phyloP scores from a whole-genome alignment of 2,797 vertebrate genomes.

The Nannoperca australis region DNA sequence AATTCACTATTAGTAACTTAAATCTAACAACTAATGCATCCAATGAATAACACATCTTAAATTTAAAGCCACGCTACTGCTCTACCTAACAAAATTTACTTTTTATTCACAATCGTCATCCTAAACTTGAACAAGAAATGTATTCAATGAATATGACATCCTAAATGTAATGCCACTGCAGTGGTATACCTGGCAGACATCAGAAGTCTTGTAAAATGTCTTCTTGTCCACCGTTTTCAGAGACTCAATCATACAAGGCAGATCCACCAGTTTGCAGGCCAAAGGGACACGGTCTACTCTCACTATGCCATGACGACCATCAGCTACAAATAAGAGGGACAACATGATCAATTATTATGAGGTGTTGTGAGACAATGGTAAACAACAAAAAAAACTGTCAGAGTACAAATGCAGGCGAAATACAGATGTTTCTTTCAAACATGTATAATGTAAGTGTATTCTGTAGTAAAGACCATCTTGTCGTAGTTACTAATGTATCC shows the following conservation, averaged over 20 bases:
- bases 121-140: neutral
- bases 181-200: constrained; percentile 93
- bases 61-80: neutral
- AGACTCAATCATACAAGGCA: constrained; percentile 93
- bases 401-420: neutral
- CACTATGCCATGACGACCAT: constrained; percentile 92
- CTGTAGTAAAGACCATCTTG: neutral
- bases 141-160: neutral
- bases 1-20: neutral
- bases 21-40: neutral
- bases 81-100: neutral
- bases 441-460: neutral
- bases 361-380: neutral
- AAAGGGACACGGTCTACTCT: constrained; percentile 92
- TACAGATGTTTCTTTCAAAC: neutral
- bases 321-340: constrained; percentile 81
- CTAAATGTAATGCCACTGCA: neutral
- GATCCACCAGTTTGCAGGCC: constrained; percentile 94
- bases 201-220: constrained; percentile 96
- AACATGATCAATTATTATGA: neutral
- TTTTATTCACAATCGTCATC: neutral
- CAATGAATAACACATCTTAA: neutral
- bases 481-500: neutral
- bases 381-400: neutral
- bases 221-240: constrained; percentile 97